Evolutionary conservation across 2,797 vertebrate species (phyloP).

Genomic region (Pseudochirops cupreus): DNA sequence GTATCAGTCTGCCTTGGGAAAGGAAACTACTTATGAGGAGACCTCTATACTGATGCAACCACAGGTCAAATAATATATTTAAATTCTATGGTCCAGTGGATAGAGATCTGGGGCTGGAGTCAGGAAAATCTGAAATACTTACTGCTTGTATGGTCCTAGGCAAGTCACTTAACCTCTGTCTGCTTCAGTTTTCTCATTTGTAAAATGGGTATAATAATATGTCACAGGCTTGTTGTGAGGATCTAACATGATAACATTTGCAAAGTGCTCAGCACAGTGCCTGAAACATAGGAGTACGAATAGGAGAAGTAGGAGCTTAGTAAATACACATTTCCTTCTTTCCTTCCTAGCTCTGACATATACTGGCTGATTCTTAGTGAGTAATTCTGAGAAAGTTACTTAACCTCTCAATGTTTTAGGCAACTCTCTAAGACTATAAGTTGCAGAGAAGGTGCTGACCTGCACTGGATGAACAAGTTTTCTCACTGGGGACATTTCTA

Average conservation of each 20-base stretch:
- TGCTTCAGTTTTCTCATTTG: neutral
- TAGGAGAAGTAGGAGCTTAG: neutral
- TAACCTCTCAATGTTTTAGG: neutral
- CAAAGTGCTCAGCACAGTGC: neutral
- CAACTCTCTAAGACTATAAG: neutral
- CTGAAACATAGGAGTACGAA: neutral
- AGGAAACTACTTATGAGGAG: neutral
- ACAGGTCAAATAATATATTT: neutral
- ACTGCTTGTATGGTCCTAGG: neutral
- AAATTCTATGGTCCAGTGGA: neutral
- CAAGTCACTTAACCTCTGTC: neutral
- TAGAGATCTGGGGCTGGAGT: neutral
- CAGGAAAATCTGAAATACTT: neutral
- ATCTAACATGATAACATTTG: neutral
- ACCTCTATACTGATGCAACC: neutral
- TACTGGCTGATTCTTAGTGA: neutral
- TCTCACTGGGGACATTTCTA: neutral
- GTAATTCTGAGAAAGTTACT: neutral
- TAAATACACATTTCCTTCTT: neutral
- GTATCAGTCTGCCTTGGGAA: neutral
- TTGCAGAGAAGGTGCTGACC: neutral
- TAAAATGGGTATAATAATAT: neutral
- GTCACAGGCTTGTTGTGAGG: neutral
- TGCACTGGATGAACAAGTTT: neutral
- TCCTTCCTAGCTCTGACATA: neutral